Conservation (phyloP, 2,888 invertebrate species). For the Cheilosia grossa region DNA sequence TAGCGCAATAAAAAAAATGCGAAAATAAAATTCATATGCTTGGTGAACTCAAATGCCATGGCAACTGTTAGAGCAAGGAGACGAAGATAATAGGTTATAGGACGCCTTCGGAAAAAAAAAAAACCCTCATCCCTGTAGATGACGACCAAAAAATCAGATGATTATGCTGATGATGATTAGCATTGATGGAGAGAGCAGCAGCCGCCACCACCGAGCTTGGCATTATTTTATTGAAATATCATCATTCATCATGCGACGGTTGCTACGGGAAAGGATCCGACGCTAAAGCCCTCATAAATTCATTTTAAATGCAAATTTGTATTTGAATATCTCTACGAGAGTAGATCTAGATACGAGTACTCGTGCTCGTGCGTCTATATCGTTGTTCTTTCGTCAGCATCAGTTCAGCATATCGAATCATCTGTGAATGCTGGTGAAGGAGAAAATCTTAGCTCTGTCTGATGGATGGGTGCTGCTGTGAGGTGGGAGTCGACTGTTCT, state of each 20-base stretch:
- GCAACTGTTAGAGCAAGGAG: neutral
- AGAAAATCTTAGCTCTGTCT: constrained; percentile 51
- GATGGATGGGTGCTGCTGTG: constrained; percentile 30
- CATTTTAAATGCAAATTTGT: constrained; percentile 69
- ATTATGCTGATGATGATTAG: constrained; percentile 72
- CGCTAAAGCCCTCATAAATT: constrained; percentile 56
- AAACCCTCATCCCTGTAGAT: constrained; percentile 17
- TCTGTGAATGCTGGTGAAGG: constrained; percentile 36
- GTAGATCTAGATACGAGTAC: neutral
- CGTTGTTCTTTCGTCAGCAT: constrained; percentile 33
- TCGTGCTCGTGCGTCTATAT: neutral
- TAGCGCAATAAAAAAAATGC: constrained; percentile 49
- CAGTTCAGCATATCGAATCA: constrained; percentile 13
- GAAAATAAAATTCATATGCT: constrained; percentile 67
- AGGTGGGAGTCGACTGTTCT: neutral
- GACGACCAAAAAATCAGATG: constrained; percentile 46
- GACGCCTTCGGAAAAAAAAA: constrained; percentile 19
- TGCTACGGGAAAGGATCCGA: neutral
- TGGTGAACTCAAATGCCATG: neutral
- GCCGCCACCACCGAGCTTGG: constrained; percentile 22
- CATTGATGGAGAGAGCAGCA: constrained; percentile 47
- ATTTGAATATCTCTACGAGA: constrained; percentile 52
- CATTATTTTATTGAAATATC: constrained; percentile 71
- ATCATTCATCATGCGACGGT: constrained; percentile 31
- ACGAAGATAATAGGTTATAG: neutral